phyloP scores from a whole-genome alignment of 2,797 vertebrate species.

The Sebastes variabilis region DNA sequence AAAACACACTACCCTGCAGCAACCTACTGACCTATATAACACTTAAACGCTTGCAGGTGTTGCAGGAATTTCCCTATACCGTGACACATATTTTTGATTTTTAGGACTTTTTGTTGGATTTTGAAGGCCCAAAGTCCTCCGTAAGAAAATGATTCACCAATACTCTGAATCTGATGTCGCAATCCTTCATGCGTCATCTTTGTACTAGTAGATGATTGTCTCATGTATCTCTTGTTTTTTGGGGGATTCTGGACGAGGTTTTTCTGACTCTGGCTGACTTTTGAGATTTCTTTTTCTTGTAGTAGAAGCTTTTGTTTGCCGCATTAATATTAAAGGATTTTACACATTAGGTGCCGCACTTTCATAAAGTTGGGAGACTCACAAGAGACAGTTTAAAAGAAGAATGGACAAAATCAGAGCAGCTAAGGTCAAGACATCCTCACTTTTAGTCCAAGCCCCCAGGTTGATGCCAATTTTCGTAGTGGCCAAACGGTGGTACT shows the following conservation, averaged over 20 bases:
- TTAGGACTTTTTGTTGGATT: background rate
- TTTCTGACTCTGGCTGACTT: no score
- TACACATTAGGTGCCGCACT: background rate
- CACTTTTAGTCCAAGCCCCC: background rate
- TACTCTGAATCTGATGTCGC: conserved; percentile 12
- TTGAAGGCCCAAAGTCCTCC: conserved; percentile 3
- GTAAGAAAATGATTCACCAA: conserved; percentile 28
- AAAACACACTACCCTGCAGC: background rate
- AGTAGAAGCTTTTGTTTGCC: background rate
- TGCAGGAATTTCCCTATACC: conserved; percentile 20
- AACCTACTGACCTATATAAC: conserved; percentile 14
- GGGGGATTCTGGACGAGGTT: background rate
- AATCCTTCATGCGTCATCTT: conserved; percentile 1
- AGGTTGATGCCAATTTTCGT: no score
- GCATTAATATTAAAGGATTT: background rate
- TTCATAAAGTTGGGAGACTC: background rate
- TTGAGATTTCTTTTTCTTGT: background rate
- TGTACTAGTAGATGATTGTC: conserved; percentile 9
- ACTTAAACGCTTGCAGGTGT: background rate
- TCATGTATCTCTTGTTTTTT: background rate
- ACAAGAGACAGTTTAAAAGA: background rate
- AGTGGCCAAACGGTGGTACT: no score
- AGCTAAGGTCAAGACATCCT: background rate
- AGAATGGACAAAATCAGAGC: background rate
- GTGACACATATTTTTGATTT: background rate